Evolutionary conservation across 2,797 vertebrate species (phyloP).

Genomic region (Decapterus maruadsi): DNA sequence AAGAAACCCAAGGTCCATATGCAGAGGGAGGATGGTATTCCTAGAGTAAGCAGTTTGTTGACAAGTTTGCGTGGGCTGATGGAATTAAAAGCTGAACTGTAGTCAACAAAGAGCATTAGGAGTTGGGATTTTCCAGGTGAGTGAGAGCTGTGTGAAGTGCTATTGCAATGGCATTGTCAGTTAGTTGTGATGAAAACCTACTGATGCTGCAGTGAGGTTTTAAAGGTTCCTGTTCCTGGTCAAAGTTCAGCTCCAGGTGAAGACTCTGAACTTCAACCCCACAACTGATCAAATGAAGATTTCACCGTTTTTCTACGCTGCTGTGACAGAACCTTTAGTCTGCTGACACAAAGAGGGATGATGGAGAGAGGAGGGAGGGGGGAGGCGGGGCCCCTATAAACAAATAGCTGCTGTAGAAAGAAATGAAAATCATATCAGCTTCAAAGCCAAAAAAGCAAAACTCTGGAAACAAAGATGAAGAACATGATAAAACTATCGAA

Average conservation of each 20-base stretch:
- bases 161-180: no score
- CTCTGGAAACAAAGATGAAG: constrained; percentile 50
- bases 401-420: constrained; percentile 52
- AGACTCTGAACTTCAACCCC: background rate
- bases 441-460: constrained; percentile 68
- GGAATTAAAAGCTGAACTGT: no score
- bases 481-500: constrained; percentile 45
- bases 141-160: no score
- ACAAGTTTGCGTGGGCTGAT: no score
- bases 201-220: no score
- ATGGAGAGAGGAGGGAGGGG: background rate
- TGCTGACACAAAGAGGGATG: constrained; percentile 14
- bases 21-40: no score
- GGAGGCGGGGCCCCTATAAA: constrained; percentile 57
- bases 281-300: background rate
- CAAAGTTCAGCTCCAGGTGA: background rate
- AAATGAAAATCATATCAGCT: constrained; percentile 65
- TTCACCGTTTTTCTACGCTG: background rate
- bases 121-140: no score
- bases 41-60: no score
- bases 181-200: no score
- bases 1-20: no score
- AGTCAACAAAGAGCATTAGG: no score
- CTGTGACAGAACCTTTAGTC: background rate
- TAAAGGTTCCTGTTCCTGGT: background rate